Conservation (phyloP, 2,888 invertebrate species). For the Mythimna ferrago region DNA sequence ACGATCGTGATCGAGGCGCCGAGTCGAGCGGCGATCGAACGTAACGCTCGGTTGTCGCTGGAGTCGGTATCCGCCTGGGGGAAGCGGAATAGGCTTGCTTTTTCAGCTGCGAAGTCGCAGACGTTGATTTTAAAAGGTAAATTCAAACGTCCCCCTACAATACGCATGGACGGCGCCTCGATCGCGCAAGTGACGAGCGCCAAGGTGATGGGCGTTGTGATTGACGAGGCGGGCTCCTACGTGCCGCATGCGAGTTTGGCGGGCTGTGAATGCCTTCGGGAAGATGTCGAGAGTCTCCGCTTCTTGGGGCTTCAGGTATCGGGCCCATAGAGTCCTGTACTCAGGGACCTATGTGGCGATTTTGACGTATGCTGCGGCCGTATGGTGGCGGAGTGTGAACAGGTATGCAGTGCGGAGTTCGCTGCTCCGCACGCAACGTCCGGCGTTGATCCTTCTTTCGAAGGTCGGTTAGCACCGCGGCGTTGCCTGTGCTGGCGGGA, state of each 20-base stretch:
- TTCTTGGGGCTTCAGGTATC: conserved; percentile 61
- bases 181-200: too few species aligned
- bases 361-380: neutral
- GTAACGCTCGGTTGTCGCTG: too few species aligned
- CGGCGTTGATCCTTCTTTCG: conserved; percentile 17
- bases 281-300: too few species aligned
- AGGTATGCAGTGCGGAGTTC: neutral
- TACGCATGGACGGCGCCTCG: conserved; percentile 10
- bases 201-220: conserved; percentile 6
- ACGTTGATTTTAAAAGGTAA: conserved; percentile 19
- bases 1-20: too few species aligned
- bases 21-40: too few species aligned
- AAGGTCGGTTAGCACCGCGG: conserved; percentile 26
- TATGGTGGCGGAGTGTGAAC: neutral
- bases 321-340: conserved; percentile 26
- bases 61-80: too few species aligned
- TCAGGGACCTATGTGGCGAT: conserved; percentile 23
- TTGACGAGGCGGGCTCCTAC: conserved; percentile 16
- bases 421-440: too few species aligned
- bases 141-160: conserved; percentile 15
- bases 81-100: too few species aligned
- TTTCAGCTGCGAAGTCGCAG: too few species aligned
- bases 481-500: conserved; percentile 39
- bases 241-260: conserved; percentile 46
- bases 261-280: conserved; percentile 53